These are phyloP conservation scores for Hydrotaea diabolus DNA, from an alignment of 2,888 invertebrate species.

Conservation along the genomic window DNA sequence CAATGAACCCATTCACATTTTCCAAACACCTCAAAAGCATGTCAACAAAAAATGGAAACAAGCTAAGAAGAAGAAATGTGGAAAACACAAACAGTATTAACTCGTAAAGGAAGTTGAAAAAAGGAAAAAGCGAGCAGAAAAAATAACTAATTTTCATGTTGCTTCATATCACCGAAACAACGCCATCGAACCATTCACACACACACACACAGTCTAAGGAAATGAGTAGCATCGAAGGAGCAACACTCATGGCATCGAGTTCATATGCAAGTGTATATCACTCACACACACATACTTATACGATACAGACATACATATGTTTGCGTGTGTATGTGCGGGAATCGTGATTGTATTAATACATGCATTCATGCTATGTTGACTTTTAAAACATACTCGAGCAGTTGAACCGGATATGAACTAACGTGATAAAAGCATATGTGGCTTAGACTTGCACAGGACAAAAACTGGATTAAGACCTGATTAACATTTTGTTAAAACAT, in stretches of 20 bases:
- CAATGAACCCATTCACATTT: background rate
- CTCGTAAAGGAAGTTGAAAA: background rate
- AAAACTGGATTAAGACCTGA: background rate
- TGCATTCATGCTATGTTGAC: background rate
- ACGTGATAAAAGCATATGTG: slow-evolving; percentile 44
- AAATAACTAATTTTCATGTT: slow-evolving; percentile 54
- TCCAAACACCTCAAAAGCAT: background rate
- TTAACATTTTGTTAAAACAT: background rate
- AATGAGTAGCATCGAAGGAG: background rate
- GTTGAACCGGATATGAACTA: slow-evolving; percentile 51
- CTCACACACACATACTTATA: no score
- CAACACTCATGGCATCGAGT: background rate
- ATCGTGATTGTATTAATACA: background rate
- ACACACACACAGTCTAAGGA: background rate
- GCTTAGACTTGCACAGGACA: no score
- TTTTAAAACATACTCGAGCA: background rate
- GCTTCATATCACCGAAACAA: slow-evolving; percentile 30
- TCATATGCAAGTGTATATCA: background rate
- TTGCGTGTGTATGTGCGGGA: no score
- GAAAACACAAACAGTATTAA: background rate
- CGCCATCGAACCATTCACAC: background rate
- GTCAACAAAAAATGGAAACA: background rate
- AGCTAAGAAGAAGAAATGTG: background rate
- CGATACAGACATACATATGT: no score
- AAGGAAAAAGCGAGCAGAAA: slow-evolving; percentile 5